Evolutionary conservation across 1,140 invertebrate species (phyloP), one percentile per base, ranked within the genome.

Genomic region (Zaprionus nigranus): DNA sequence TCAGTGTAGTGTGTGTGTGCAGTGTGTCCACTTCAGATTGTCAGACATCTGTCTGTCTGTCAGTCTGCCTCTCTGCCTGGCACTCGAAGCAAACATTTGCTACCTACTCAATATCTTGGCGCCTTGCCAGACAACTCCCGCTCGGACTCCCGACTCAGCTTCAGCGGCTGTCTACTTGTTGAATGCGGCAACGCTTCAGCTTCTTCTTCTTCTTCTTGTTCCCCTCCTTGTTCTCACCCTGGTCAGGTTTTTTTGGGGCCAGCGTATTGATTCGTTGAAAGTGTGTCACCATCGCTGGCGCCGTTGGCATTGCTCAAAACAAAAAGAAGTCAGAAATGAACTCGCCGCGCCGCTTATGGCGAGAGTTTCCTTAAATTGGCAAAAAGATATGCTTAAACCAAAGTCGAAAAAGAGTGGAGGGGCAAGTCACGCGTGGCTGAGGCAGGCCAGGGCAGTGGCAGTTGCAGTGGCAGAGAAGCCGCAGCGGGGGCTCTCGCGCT

Each of bases 321-420:
- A 60, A 76, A 71, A 60, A 24, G 22, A 74, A 70, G 57, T 49
- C 70, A 34, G 26, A 60, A 46, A 58, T 38, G 46, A 75, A 61
- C 28, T 49, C 49, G 24, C 28, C 24, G 58, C 49, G n/a, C 28
- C 24, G 58, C 40, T 43, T 43, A 43, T 43, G 40, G 40, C 40
- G n/a, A n/a, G 34, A 51, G 61, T 81, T 80, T 71, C 79, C 79
- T 81, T 68, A 69, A 81, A 81, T 70, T 81, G 74, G 26, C 71
- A 81, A 76, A 76, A 62, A 53, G 58, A 79, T 60, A 34, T n/a
- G 26, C 62, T 11, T 13, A 38, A 54, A 24, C 46, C 58, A 59
- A 57, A 46, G 54, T 38, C 46, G 49, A 68, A 46, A 43, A 17
- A 17, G 30, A 34, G 30, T 11, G 30, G 30, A 34, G 28, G 28